phyloP scores from a whole-genome alignment of 2,113 vertebrate genomes.

The Marmota monax region DNA sequence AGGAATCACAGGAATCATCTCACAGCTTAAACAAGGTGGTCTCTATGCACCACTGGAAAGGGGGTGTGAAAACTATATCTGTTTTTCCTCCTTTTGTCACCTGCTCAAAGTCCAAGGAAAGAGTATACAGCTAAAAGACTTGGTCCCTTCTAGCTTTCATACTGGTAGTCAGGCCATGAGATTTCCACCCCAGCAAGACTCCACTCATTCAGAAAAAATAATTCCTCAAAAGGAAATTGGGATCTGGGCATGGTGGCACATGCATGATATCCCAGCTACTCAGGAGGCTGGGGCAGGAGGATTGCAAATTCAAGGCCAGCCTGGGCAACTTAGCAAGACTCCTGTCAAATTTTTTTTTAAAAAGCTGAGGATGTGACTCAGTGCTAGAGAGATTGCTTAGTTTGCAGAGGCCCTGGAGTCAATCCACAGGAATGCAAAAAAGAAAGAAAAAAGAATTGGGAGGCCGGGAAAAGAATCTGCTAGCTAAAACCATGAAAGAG shows the following conservation, averaged over 20 bases:
- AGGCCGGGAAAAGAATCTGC: neutral
- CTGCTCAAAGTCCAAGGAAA: neutral
- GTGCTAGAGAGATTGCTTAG: too few species aligned
- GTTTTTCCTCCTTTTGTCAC: neutral
- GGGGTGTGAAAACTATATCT: neutral
- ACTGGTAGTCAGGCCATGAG: neutral
- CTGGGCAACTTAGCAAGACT: neutral
- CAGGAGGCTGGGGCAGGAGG: neutral
- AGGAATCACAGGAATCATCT: neutral
- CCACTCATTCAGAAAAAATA: neutral
- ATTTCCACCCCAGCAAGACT: neutral
- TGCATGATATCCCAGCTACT: neutral
- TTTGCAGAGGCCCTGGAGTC: neutral
- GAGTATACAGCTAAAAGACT: neutral
- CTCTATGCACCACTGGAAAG: neutral
- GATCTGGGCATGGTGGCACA: neutral
- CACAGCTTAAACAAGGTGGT: neutral
- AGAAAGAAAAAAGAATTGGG: neutral
- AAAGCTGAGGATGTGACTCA: too few species aligned
- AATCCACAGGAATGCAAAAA: neutral
- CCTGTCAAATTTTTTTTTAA: too few species aligned
- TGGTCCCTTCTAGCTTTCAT: neutral
- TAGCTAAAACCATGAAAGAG: neutral
- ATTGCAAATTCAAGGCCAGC: neutral
- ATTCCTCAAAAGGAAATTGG: neutral